These are phyloP conservation scores for Diaperis boleti DNA, from an alignment of 2,888 invertebrate genomes.

Conservation along the genomic window DNA sequence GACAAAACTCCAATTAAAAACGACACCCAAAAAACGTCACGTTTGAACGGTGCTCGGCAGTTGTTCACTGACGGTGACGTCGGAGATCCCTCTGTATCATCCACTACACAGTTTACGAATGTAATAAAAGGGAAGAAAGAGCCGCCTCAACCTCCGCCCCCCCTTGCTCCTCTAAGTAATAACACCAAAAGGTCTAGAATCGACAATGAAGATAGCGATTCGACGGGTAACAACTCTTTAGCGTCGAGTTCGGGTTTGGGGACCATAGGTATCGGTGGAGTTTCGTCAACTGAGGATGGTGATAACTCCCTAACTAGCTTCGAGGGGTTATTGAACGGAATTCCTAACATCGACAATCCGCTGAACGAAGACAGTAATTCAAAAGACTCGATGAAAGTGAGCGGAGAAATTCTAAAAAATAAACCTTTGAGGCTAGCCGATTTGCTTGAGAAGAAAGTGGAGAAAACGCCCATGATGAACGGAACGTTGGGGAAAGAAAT, in stretches of 20 bases:
- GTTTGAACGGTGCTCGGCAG: slow-evolving; percentile 65
- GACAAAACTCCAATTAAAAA: slow-evolving; percentile 59
- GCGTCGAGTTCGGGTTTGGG: slow-evolving; percentile 71
- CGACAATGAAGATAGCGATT: slow-evolving; percentile 67
- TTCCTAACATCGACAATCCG: slow-evolving; percentile 69
- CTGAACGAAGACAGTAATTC: slow-evolving; percentile 69
- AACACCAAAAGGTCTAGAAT: slow-evolving; percentile 52
- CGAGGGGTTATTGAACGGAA: slow-evolving; percentile 74
- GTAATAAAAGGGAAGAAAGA: slow-evolving; percentile 63
- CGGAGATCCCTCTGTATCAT: slow-evolving; percentile 63
- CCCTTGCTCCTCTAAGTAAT: slow-evolving; percentile 65
- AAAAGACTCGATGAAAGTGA: slow-evolving; percentile 65
- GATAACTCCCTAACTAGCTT: slow-evolving; percentile 74
- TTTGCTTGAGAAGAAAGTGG: slow-evolving; percentile 82
- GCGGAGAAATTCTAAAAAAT: slow-evolving; percentile 65
- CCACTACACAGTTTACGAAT: slow-evolving; percentile 60
- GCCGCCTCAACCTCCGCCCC: slow-evolving; percentile 67
- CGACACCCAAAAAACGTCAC: slow-evolving; percentile 58
- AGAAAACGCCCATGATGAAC: slow-evolving; percentile 72
- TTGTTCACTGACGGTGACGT: slow-evolving; percentile 62
- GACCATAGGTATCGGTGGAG: slow-evolving; percentile 65
- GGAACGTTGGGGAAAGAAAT: slow-evolving; percentile 71
- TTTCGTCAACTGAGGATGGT: slow-evolving; percentile 69
- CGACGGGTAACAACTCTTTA: slow-evolving; percentile 69
- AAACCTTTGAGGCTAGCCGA: slow-evolving; percentile 84